Base-by-base conservation (phyloP, 2,888 invertebrate species). In the Lycophotia porphyrea region DNA sequence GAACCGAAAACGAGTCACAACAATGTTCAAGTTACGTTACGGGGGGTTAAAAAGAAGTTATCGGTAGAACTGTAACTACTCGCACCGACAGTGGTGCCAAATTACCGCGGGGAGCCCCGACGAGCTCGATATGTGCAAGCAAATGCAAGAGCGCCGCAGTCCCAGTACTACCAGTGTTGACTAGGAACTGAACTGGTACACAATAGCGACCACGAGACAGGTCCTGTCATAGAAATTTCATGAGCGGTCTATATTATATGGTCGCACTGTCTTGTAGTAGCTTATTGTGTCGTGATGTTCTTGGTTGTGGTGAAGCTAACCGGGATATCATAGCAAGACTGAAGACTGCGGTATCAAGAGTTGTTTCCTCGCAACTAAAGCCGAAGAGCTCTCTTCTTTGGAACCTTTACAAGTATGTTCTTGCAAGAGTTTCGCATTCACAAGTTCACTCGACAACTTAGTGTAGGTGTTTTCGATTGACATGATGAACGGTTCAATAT, bases 11-110 rank as follows among this genome's bases (percentile, higher is more conserved):
- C 39, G 52, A 64, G 24, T 64, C 44, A 67, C 24, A 67, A 58
- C 15, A 34, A 55, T 74, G 60, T 47, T 52, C 34, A 66, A 42
- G 27, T 21, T 36, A 70, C 52, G 24, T 61, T 27, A 60, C 27
- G 15, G 42, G 8, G 11, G 31, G 34, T 81, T 68, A 52, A 61
- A 74, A 49, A 58, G 21, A 68, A 68, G 63, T 68, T 80, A 71
- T 65, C 58, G 42, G 49, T 58, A 63, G 31, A 42, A 52, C 47
- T 63, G 31, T 42, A 36, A 42, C 24, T 52, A 55, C 63, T 44
- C 24, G 64, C 9, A 44, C 24, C 27, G 55, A 15, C 15, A 44
- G 66, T 27, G 65, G 55, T 66, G 75, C 64, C 80, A 73, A 73
- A 68, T 44, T 4, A 39, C 44, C 58, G 67, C 67, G 61, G 49